A percentile compares a stretch with the other conserved stretches of the same genome.
These are phyloP conservation scores for Motacilla tschutschensis DNA, from an alignment of 2,113 vertebrate species.

Conservation along the genomic window DNA sequence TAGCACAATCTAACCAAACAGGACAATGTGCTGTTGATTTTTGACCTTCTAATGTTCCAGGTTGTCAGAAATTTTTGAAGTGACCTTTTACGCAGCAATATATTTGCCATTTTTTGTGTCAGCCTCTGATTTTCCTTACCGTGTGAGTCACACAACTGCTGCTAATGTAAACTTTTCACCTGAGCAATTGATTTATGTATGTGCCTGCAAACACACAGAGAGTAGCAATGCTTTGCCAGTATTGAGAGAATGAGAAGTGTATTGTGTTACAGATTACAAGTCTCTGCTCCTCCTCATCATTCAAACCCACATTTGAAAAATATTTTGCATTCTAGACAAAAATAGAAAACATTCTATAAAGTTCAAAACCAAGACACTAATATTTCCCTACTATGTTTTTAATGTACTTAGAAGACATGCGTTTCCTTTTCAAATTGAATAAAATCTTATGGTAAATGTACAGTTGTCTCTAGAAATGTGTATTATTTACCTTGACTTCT, in stretches of 20 bases:
- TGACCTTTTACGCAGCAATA: conserved; percentile 52
- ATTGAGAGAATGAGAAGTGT: neutral
- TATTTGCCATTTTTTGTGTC: conserved; percentile 53
- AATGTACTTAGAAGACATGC: neutral
- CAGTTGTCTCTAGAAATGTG: neutral
- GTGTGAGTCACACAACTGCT: neutral
- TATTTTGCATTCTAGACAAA: neutral
- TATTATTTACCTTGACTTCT: neutral
- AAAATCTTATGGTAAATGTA: neutral
- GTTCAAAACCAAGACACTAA: neutral
- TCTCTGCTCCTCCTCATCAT: neutral
- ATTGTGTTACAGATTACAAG: neutral
- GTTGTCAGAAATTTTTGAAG: conserved; percentile 52
- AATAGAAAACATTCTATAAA: neutral
- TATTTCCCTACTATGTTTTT: neutral
- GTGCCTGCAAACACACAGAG: neutral
- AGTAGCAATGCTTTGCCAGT: neutral
- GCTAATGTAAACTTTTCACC: conserved; percentile 37
- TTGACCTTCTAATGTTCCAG: conserved; percentile 56
- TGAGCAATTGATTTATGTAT: neutral
- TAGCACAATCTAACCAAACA: neutral
- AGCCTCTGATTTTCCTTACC: conserved; percentile 17
- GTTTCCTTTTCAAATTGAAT: neutral
- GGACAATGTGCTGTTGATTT: conserved; percentile 44
- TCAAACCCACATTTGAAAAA: neutral